These are phyloP conservation scores for Sinhomidia bicolor DNA, from an alignment of 2,888 invertebrate species.

Conservation along the genomic window DNA sequence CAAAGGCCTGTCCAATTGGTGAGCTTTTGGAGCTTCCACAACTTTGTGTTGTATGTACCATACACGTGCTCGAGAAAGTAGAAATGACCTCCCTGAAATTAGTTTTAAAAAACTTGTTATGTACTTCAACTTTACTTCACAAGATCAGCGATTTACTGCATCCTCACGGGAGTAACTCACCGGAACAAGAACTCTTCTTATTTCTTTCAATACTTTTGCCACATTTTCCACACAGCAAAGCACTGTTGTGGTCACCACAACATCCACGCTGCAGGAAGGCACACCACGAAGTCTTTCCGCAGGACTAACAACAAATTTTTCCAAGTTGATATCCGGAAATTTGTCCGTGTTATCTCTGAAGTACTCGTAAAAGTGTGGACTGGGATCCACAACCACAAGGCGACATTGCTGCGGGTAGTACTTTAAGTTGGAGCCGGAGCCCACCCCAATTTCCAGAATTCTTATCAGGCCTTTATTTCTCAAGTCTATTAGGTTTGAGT, in stretches of 20 bases:
- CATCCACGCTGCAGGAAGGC: constrained; percentile 80
- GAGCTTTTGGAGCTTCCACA: constrained; percentile 78
- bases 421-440: constrained; percentile 76
- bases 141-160: too few species aligned
- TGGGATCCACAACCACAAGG: constrained; percentile 78
- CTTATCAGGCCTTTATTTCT: constrained; percentile 76
- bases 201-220: constrained; percentile 79
- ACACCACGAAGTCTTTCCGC: constrained; percentile 80
- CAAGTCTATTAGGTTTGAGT: constrained; percentile 76
- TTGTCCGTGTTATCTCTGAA: constrained; percentile 74
- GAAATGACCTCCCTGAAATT: constrained; percentile 80
- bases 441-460: constrained; percentile 79
- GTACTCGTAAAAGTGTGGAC: constrained; percentile 75
- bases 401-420: constrained; percentile 78
- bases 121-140: too few species aligned
- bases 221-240: constrained; percentile 80
- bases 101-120: too few species aligned
- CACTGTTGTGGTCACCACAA: constrained; percentile 81
- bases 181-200: constrained; percentile 80
- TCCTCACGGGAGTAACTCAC: constrained; percentile 73
- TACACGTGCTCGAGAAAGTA: constrained; percentile 81
- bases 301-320: constrained; percentile 76
- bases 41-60: constrained; percentile 75
- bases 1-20: constrained; percentile 79
- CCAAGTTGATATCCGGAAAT: constrained; percentile 78